phyloP scores from a whole-genome alignment of 2,113 vertebrate genomes.

The Colossoma macropomum region DNA sequence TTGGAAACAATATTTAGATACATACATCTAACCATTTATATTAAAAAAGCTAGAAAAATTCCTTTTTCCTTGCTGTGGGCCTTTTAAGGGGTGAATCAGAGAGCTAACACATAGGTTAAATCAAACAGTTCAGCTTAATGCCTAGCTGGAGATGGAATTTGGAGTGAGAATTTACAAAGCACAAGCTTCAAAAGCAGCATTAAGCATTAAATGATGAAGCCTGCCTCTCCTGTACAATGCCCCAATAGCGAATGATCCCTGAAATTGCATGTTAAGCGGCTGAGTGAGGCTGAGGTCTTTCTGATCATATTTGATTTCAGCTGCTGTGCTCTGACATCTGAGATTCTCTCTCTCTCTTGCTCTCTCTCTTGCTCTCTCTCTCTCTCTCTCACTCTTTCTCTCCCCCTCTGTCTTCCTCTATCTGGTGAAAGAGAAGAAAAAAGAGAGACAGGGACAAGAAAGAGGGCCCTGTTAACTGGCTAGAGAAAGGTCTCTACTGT shows the following conservation, averaged over 20 bases:
- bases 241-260: conserved; percentile 34
- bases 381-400: conserved; percentile 12
- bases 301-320: conserved; percentile 58
- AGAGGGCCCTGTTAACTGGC: conserved; percentile 72
- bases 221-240: not conserved
- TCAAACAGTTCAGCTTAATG: not conserved
- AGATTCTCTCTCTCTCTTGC: conserved; percentile 34
- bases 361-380: conserved; percentile 16
- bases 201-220: not conserved
- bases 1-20: no score
- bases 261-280: conserved; percentile 32
- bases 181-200: not conserved
- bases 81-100: not conserved
- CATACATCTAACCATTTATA: no score
- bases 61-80: no score
- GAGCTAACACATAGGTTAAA: not conserved
- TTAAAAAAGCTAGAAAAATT: no score
- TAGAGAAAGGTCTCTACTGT: conserved; percentile 76
- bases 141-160: not conserved
- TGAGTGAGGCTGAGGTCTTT: conserved; percentile 39
- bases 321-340: conserved; percentile 55
- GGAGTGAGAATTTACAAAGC: not conserved
- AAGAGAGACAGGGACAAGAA: conserved; percentile 71
- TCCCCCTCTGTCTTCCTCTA: conserved; percentile 50
- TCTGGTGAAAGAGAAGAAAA: conserved; percentile 65